Base-by-base conservation (phyloP, 2,113 vertebrate genomes). In the Nothoprocta perdicaria region DNA sequence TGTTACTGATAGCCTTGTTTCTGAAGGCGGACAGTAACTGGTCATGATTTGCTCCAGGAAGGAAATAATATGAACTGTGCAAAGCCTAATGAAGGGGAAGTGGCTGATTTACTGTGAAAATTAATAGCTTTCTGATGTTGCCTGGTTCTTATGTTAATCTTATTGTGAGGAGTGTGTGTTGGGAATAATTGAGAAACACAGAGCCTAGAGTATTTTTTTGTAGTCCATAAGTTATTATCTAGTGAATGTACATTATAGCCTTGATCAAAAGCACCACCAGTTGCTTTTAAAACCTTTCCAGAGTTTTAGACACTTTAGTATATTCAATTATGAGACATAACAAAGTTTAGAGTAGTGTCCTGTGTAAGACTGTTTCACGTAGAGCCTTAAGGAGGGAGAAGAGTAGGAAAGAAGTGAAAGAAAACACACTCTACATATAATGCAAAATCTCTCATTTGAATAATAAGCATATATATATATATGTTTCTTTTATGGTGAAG, bases 31-130 rank as follows among this genome's bases (percentile, higher is more conserved):
- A 94, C 52, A 67, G 40, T 95, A 40, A 89, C 90, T 80, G 68
- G 76, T 78, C 68, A 15, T 80, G 65, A 61, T 91, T 95, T 94
- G 61, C 53, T 94, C 60, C 50, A 87, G 69, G 79, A 90, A 90
- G 85, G 72, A 93, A 93, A 85, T 82, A 52, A 48, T 89, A 17
- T 48, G 63, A 78, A 73, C 83, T 60, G 7, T 62, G 86, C n/a
- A 60, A 58, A 95, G 27, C 61, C 26, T 76, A 88, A 84, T 58
- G 57, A 86, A 87, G 40, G 86, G 74, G 26, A 92, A 87, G 57
- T 50, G 48, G 40, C 57, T 87, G 52, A 74, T 92, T 90, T 86
- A 57, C 41, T 80, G 58, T 69, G 26, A 86, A 72, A 57, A 84
- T 69, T 26, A 90, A 48, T 1, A 58, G 61, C 82, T 85, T 85